Evolutionary conservation across 2,888 invertebrate genomes (phyloP).

Genomic region (Heliconius aoede): DNA sequence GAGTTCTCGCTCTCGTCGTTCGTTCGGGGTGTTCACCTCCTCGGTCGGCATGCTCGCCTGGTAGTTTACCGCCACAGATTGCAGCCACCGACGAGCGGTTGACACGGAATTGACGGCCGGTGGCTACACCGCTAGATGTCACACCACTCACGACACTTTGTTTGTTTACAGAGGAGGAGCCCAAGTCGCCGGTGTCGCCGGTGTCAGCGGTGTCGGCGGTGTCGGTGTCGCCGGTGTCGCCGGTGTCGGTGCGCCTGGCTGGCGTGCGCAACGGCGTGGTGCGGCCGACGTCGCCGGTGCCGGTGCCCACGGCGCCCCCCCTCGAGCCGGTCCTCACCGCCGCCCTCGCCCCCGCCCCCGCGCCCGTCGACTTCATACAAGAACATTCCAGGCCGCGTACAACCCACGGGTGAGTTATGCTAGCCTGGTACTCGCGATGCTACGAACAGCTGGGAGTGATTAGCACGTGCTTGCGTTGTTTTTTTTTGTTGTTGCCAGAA

Average conservation of each 20-base stretch:
- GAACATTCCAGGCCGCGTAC: constrained; percentile 82
- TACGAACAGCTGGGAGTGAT: constrained; percentile 68
- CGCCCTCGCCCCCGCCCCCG: constrained; percentile 56
- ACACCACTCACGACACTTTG: constrained; percentile 57
- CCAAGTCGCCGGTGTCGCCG: constrained; percentile 75
- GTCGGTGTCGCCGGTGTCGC: constrained; percentile 55
- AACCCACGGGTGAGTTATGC: constrained; percentile 77
- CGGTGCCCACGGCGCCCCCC: constrained; percentile 47
- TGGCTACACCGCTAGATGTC: constrained; percentile 21
- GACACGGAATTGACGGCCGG: constrained; percentile 71
- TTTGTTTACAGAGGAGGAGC: constrained; percentile 80
- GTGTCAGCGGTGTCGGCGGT: constrained; percentile 61
- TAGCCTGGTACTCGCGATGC: constrained; percentile 70
- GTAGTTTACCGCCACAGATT: constrained; percentile 82
- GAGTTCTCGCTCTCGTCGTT: constrained; percentile 56
- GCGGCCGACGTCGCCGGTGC: constrained; percentile 46
- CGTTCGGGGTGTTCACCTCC: constrained; percentile 54
- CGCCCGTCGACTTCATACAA: constrained; percentile 77
- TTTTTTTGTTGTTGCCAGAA: constrained; percentile 19
- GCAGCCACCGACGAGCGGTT: constrained; percentile 79
- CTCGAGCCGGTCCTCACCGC: constrained; percentile 53
- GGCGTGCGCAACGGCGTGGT: constrained; percentile 72
- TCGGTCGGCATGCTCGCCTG: constrained; percentile 69
- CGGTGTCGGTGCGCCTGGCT: constrained; percentile 71
- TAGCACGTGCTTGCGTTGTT: constrained; percentile 15